Base-by-base conservation (phyloP, 1,140 invertebrate species). In the Acromyrmex charruanus region DNA sequence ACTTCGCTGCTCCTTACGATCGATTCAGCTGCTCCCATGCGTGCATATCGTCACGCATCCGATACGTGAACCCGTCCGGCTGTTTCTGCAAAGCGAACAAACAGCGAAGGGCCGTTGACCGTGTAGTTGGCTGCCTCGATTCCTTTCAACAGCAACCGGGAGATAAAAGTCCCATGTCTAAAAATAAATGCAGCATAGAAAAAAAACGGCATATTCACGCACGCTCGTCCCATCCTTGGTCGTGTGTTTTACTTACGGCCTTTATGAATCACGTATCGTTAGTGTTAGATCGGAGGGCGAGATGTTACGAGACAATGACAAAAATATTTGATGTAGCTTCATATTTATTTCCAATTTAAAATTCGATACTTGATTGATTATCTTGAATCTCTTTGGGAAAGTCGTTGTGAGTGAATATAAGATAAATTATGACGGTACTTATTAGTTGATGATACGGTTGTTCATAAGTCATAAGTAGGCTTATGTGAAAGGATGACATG, bases 21-120 rank as follows among this genome's bases (percentile, higher is more conserved):
- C 59, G 59, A 85, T 77, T 7, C 28, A 9, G 35, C 53, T n/a
- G 25, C 28, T 53, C 7, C 21, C 35, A 39, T 14, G 81, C 61
- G 35, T 61, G 65, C 16, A 28, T 5, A 28, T 80, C 9, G 28
- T 4, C 85, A 87, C 51, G 87, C 84, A 58, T 66, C 2, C 49
- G 18, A 25, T 39, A 72, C 72, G 31, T 88, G 87, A 87, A 77
- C 21, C 28, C 5, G 25, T 0, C 18, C 12, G 9, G 21, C 51
- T n/a, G 44, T 35, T 72, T 10, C 53, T 49, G 25, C 25, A 44
- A 69, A 55, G 49, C 16, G 77, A 25, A 25, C 25, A 61, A 82
- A 72, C 55, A 74, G 53, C 53, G 21, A 59, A 81, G 12, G 55
- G 68, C 68, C 66, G 14, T 82, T 74, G 80, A 82, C 53, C 68